Evolutionary conservation across 23 tunicate species (phyloP).

Genomic region (Aplidium turbinatum): DNA sequence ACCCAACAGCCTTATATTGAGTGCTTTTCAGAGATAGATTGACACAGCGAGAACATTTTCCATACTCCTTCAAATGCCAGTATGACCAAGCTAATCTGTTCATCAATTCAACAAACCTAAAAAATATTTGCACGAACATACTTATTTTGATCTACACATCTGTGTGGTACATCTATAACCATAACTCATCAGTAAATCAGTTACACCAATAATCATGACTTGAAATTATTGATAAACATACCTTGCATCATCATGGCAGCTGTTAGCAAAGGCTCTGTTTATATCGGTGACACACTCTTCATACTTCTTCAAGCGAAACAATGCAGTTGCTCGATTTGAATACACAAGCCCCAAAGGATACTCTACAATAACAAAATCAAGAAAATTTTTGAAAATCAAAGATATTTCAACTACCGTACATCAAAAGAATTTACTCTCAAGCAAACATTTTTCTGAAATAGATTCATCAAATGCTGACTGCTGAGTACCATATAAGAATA

Average conservation of each 20-base stretch:
- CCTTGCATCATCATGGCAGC: conserved; percentile 26
- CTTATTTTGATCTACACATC: too few relatives aligned
- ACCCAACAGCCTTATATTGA: neutral
- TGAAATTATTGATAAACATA: too few relatives aligned
- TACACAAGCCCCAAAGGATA: conserved; percentile 23
- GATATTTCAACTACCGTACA: neutral
- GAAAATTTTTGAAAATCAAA: neutral
- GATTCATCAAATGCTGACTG: too few relatives aligned
- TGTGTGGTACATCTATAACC: too few relatives aligned
- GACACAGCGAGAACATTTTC: conserved; percentile 14
- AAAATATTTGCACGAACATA: too few relatives aligned
- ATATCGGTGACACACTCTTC: conserved; percentile 33
- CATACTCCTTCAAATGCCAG: conserved; percentile 45
- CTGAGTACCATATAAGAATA: too few relatives aligned
- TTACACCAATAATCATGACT: too few relatives aligned
- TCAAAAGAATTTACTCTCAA: too few relatives aligned
- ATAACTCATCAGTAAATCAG: too few relatives aligned
- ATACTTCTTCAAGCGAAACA: conserved; percentile 41
- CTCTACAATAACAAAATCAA: conserved; percentile 27
- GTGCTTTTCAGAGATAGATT: neutral
- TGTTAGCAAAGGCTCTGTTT: conserved; percentile 32
- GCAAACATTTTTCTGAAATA: too few relatives aligned
- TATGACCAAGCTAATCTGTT: conserved; percentile 54
- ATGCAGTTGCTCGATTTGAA: conserved; percentile 39
- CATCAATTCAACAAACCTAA: conserved; percentile 20